Percentiles rank a stretch among this genome's conserved stretches.
Conservation (phyloP, 1,140 invertebrate species). For the Drosophila baimaii region DNA sequence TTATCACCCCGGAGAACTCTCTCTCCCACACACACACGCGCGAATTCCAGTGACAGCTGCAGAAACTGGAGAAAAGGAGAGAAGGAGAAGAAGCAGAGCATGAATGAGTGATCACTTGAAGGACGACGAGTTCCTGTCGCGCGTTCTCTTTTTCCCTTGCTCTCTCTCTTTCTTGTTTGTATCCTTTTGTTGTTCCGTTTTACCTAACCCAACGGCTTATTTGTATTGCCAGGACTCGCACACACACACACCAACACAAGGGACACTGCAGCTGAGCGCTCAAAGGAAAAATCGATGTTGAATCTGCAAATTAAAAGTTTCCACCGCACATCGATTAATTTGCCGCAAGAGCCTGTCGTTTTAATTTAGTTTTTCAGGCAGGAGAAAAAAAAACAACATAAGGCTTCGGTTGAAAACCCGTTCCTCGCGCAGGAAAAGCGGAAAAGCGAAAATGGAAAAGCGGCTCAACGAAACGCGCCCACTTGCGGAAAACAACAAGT, state of each 20-base stretch:
- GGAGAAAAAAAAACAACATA: conserved; percentile 7
- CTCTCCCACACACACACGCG: conserved; percentile 26
- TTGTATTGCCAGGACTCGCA: conserved; percentile 41
- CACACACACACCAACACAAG: conserved; percentile 5
- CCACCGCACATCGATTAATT: conserved; percentile 28
- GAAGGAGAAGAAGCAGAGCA: neutral
- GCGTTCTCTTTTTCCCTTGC: neutral
- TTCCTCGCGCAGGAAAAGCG: conserved; percentile 27
- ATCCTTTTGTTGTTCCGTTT: conserved; percentile 43
- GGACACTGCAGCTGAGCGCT: conserved; percentile 31
- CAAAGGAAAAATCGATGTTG: conserved; percentile 54
- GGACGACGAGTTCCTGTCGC: conserved; percentile 13
- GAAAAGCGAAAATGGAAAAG: conserved; percentile 31
- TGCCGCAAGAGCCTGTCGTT: conserved; percentile 22
- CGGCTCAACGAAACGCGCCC: conserved; percentile 28
- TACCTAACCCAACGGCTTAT: conserved; percentile 44
- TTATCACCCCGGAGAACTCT: conserved; percentile 8
- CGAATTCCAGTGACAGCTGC: conserved; percentile 40
- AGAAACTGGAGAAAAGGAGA: conserved; percentile 23
- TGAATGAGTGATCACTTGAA: conserved; percentile 28
- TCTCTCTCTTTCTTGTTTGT: conserved; percentile 3
- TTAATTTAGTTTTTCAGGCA: conserved; percentile 30
- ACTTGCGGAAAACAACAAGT: conserved; percentile 38
- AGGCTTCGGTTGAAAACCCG: conserved; percentile 39
- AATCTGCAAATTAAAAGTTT: conserved; percentile 42